phyloP scores from a whole-genome alignment of 2,888 invertebrate genomes.

The Teleogryllus oceanicus region DNA sequence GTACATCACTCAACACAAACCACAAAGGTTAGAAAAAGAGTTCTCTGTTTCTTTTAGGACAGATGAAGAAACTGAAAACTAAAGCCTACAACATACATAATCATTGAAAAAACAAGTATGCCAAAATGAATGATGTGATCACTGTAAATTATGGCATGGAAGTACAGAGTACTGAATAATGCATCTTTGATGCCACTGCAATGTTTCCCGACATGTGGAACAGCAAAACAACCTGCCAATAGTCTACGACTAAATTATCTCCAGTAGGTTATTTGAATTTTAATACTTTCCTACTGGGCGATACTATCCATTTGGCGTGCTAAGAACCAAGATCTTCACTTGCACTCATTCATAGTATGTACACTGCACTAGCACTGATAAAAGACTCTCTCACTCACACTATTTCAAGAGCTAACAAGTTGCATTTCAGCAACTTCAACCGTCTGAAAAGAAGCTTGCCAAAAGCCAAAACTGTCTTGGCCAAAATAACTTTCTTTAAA shows the following conservation, averaged over 20 bases:
- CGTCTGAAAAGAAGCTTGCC: not conserved
- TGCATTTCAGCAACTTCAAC: not conserved
- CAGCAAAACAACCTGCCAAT: not conserved
- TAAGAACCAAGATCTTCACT: not conserved
- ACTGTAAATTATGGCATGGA: not conserved
- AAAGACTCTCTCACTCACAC: not conserved
- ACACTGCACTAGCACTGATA: slow-evolving; percentile 5
- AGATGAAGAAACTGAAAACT: not conserved
- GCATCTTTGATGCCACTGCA: not conserved
- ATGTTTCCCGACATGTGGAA: not conserved
- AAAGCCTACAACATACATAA: not conserved
- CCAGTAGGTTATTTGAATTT: not conserved
- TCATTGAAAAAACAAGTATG: not conserved
- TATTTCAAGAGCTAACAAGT: not conserved
- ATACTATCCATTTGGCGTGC: not conserved
- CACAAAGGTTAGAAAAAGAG: not conserved
- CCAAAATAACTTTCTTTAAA: slow-evolving; percentile 2
- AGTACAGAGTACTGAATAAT: slow-evolving; percentile 9
- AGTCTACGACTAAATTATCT: not conserved
- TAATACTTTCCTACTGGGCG: not conserved
- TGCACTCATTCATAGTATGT: not conserved
- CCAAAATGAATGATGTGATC: not conserved
- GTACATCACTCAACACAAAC: not conserved
- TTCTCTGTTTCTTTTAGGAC: not conserved
- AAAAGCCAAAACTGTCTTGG: not conserved